A percentile compares a stretch with the other conserved stretches of the same genome.
phyloP scores from a whole-genome alignment of 2,113 vertebrate genomes.

The Crotalus horridus region DNA sequence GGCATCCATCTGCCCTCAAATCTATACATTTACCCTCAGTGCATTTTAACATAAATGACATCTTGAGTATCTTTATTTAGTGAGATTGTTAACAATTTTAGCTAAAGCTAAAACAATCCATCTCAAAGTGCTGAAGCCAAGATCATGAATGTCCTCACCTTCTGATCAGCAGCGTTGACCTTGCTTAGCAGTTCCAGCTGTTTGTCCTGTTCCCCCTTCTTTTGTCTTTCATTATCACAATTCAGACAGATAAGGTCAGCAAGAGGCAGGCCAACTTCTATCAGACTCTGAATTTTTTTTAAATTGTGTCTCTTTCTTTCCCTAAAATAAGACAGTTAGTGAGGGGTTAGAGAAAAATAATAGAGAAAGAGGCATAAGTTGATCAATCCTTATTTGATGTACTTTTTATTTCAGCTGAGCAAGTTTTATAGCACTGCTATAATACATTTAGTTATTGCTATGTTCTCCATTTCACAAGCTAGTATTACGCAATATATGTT shows the following conservation, averaged over 20 bases:
- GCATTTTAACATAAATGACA: neutral
- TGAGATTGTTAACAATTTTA: neutral
- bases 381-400: neutral
- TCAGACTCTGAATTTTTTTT: constrained; percentile 44
- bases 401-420: neutral
- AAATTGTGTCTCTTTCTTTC: constrained; percentile 64
- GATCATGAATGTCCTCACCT: constrained; percentile 61
- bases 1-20: neutral
- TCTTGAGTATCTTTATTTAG: constrained; percentile 1
- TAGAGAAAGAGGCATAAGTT: neutral
- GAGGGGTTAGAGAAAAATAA: neutral
- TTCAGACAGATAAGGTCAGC: constrained; percentile 19
- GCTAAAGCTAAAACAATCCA: neutral
- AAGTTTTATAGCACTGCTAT: neutral
- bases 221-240: constrained; percentile 56
- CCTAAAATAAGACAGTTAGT: constrained; percentile 65
- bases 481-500: neutral
- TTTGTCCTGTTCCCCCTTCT: constrained; percentile 55
- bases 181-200: constrained; percentile 58
- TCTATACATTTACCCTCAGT: neutral
- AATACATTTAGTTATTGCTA: neutral
- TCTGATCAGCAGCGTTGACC: constrained; percentile 62
- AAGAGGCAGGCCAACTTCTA: constrained; percentile 32
- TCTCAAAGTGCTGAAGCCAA: constrained; percentile 8
- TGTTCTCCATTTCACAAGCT: neutral